Base-by-base conservation (phyloP, 2,888 invertebrate species). In the Drosophila fungiperda region DNA sequence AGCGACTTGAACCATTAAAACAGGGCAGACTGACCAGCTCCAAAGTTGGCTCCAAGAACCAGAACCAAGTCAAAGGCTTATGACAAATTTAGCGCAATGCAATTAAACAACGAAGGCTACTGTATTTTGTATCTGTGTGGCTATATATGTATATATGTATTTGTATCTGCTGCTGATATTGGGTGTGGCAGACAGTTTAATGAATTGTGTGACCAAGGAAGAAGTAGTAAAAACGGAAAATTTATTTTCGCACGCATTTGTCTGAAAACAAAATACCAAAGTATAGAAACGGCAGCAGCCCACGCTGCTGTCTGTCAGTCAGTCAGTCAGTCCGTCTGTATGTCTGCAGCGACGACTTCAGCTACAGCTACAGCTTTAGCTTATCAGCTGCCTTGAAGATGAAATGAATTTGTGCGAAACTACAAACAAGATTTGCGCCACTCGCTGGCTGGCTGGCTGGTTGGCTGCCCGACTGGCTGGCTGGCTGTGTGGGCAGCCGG, bases 351-450 rank as follows among this genome's bases (percentile, higher is more conserved):
- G 74, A 67, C 63, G 62, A 38, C 72, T 72, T 54, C 57, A 45
- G 42, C 50, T 48, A 60, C 57, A 45, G 42, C 50, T 48, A 60
- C 61, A 60, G 68, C 48, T 49, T 35, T 35, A 52, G 78, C 81
- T 89, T 87, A 84, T 85, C 87, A 76, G 80, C 80, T 72, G 59
- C 45, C 68, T 72, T 77, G 62, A 85, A 86, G 86, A 87, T 80
- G 90, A 88, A 85, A 85, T 83, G 76, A 89, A 89, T 78, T 84
- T 84, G 79, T 89, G 89, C 87, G 87, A 89, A 84, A 85, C 88
- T 73, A 89, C 83, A 85, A 84, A 89, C 86, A 74, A 87, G 88
- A 89, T 85, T 85, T 78, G 73, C 63, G 70, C 58, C 58, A 54
- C 42, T 62, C 58, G 35, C 60, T 55, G 50, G 33, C 61, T 36